phyloP scores from a whole-genome alignment of 2,888 invertebrate genomes.

The Cephus spinipes region DNA sequence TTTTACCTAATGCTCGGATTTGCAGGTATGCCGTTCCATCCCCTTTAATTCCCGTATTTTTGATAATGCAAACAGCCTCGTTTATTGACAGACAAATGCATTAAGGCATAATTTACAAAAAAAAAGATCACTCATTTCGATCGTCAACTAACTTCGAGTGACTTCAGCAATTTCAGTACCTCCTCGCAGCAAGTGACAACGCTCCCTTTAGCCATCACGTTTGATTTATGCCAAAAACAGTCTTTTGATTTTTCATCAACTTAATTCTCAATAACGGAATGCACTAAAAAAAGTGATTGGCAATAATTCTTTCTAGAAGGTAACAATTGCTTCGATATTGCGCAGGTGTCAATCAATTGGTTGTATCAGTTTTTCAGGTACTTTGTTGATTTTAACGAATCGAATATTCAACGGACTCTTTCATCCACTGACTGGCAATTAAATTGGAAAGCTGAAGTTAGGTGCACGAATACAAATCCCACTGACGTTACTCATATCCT shows the following conservation, averaged over 20 bases:
- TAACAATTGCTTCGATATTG: not conserved
- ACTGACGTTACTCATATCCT: not conserved
- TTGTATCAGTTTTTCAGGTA: not conserved
- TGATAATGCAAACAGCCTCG: no score
- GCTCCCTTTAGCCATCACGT: not conserved
- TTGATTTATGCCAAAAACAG: not conserved
- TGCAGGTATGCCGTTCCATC: not conserved
- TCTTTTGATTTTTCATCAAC: not conserved
- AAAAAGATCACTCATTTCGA: not conserved
- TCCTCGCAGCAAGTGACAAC: no score
- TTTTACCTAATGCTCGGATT: no score
- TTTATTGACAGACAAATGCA: not conserved
- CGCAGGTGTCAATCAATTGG: not conserved
- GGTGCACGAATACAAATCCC: not conserved
- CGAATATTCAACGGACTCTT: not conserved
- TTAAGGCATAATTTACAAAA: not conserved
- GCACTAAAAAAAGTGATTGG: no score
- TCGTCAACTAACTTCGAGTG: not conserved
- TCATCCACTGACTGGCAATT: not conserved
- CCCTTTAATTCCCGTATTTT: not conserved
- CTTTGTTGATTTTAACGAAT: not conserved
- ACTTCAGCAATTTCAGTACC: not conserved
- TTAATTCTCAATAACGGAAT: not conserved
- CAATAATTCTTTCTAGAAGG: no score
- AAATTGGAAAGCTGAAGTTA: not conserved